phyloP scores from a whole-genome alignment of 2,113 vertebrate genomes.

The Sceloporus undulatus region DNA sequence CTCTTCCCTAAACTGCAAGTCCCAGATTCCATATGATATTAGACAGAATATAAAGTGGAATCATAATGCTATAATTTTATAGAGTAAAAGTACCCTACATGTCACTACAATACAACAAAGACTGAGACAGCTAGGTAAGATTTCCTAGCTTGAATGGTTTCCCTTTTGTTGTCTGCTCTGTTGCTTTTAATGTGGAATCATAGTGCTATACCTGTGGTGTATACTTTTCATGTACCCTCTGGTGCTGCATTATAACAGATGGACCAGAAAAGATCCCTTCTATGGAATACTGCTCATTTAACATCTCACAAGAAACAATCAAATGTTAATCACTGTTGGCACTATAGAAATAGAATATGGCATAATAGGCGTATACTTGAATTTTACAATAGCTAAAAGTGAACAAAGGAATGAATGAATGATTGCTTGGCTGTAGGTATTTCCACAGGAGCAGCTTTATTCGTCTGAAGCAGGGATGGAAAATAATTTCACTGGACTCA shows the following conservation, averaged over 20 bases:
- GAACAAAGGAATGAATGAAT: neutral
- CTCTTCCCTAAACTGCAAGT: no score
- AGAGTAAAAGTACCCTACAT: no score
- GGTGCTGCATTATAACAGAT: neutral
- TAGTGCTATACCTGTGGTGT: no score
- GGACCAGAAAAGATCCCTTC: neutral
- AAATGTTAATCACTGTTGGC: neutral
- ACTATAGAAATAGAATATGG: neutral
- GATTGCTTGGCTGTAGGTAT: neutral
- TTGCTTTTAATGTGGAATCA: neutral
- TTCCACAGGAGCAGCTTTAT: neutral
- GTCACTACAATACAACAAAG: no score
- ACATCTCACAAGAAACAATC: neutral
- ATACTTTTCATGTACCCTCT: no score
- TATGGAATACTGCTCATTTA: neutral
- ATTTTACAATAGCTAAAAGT: neutral
- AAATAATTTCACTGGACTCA: no score
- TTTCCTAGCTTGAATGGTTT: neutral
- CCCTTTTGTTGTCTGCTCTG: neutral
- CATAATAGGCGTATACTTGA: neutral
- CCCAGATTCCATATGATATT: no score
- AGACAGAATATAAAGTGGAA: no score
- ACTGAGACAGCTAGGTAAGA: no score
- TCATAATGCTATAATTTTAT: no score
- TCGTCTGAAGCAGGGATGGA: neutral